Conservation (phyloP, 2,888 invertebrate genomes). For the Acleris literana region DNA sequence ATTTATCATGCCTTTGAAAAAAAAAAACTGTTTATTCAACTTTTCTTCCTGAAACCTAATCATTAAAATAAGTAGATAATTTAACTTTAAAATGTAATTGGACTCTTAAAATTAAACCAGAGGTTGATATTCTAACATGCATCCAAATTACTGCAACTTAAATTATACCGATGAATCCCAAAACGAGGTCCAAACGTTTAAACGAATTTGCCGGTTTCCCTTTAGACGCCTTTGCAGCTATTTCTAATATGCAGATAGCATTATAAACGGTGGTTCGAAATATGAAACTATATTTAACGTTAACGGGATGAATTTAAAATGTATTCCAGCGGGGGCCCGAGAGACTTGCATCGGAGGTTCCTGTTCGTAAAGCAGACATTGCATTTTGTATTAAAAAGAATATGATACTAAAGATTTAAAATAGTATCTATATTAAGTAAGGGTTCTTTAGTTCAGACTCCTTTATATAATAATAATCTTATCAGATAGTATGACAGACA, state of each 20-base stretch:
- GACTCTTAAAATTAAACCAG: too few relatives aligned
- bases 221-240: conserved; percentile 10
- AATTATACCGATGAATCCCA: neutral
- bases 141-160: neutral
- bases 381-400: conserved; percentile 1
- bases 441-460: too few relatives aligned
- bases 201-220: neutral
- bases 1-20: too few relatives aligned
- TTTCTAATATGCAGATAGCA: conserved; percentile 27
- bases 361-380: neutral
- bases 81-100: too few relatives aligned
- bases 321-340: conserved; percentile 11
- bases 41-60: too few relatives aligned
- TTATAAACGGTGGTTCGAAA: conserved; percentile 26
- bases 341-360: conserved; percentile 9
- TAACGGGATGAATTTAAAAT: conserved; percentile 19
- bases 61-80: too few relatives aligned
- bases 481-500: too few relatives aligned
- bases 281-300: conserved; percentile 26
- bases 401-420: neutral
- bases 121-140: too few relatives aligned
- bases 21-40: too few relatives aligned
- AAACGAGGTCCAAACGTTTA: neutral
- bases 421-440: too few relatives aligned
- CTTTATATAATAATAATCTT: too few relatives aligned